Base-by-base conservation (phyloP, 2,888 invertebrate species). In the Drosophila imparisetae region DNA sequence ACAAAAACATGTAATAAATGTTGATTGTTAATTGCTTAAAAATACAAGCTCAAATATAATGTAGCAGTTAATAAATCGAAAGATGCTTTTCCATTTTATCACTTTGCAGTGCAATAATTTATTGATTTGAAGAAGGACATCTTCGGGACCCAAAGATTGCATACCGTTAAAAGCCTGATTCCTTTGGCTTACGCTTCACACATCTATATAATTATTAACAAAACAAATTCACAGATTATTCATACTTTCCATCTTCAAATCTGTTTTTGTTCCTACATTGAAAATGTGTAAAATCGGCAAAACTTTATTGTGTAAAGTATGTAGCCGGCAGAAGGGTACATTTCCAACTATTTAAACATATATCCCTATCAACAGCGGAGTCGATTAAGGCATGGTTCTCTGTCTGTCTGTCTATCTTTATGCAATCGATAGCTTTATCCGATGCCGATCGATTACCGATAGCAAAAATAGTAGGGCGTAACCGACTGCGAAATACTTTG, bases 21-120 rank as follows among this genome's bases (percentile, higher is more conserved):
- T 82, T 82, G 72, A 67, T 60, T 75, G 79, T 78, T 78, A 79
- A 80, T 82, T 82, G 79, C 72, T 64, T 50, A 30, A 82, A 72
- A 65, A 34, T 52, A 50, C 49, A 57, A 49, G 18, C 55, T 48
- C 55, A 58, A 58, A 58, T 68, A 58, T 64, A 55, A 52, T 30
- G 6, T 58, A 42, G 42, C 29, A 15, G 30, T 58, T 42, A 24
- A 42, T 54, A 36, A 54, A 54, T 36, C 34, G 24, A 54, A 54
- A 15, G 21, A n/a, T 10, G 36, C 27, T 24, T 54, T 54, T 53
- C 53, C 34, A 53, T 53, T 53, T 54, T 54, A 24, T 54, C 18
- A 36, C 6, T 27, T 36, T 36, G 24, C 7, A 52, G 30, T 50
- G 18, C 4, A 13, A 52, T 52, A 30, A n/a, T 29, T 50, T n/a